These are phyloP conservation scores for Saccopteryx leptura DNA, from an alignment of 2,113 vertebrate genomes.

Conservation along the genomic window DNA sequence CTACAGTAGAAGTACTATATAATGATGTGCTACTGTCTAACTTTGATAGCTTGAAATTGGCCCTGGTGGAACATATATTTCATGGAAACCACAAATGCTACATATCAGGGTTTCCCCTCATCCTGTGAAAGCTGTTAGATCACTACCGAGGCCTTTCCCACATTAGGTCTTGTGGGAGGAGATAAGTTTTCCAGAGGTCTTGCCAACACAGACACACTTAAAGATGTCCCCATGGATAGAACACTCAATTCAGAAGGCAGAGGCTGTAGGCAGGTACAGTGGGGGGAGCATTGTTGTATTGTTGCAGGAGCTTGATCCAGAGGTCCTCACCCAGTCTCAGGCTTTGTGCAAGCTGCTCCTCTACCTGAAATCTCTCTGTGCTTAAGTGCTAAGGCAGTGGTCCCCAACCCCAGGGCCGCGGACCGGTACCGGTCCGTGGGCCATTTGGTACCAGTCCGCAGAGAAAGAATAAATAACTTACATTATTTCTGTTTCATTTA, in stretches of 20 bases:
- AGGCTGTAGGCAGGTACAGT: not conserved
- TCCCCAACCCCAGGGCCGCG: no score
- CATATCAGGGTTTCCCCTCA: not conserved
- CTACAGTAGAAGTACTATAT: not conserved
- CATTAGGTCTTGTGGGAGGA: not conserved
- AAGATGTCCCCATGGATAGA: not conserved
- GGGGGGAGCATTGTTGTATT: rapidly evolving
- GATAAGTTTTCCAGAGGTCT: not conserved
- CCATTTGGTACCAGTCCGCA: no score
- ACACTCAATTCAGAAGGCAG: not conserved
- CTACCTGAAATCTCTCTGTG: not conserved
- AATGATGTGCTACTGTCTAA: not conserved
- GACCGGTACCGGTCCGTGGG: no score
- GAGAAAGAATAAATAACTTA: no score
- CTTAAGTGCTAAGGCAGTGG: not conserved
- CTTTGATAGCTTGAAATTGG: slow-evolving; percentile 4
- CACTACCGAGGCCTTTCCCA: not conserved
- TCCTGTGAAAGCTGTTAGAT: not conserved
- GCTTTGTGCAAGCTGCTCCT: not conserved
- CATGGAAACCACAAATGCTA: slow-evolving; percentile 26
- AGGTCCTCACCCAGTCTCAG: not conserved
- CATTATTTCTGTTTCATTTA: no score
- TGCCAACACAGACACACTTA: not conserved
- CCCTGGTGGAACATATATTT: not conserved
- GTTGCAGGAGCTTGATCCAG: not conserved